Base-by-base conservation (phyloP, 64 coral and sea anemone genomes). In the Montipora foliosa region DNA sequence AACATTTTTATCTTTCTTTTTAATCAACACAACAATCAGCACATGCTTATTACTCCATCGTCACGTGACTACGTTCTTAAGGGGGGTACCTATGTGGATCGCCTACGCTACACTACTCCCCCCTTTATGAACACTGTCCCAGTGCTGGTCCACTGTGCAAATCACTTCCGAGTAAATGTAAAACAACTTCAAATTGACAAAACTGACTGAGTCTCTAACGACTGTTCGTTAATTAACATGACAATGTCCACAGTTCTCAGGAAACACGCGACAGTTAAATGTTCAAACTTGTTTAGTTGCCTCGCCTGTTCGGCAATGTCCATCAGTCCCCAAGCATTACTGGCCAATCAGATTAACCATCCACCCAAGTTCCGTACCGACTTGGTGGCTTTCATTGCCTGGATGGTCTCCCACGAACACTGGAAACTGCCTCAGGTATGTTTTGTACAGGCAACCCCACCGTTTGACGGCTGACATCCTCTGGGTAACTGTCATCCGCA, bases 201-300 rank as follows among this genome's bases (percentile, higher is more conserved):
- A 73, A 73, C 69, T 24, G 69, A 73, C 69, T 17, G 25, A 73
- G 48, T 79, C 48, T 20, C 17, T 79, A 79, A 79, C 77, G 29
- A 29, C 29, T 29, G 1, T 29, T 29, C 29, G 29, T 29, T 29
- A 29, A 29, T 29, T 29, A 29, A 29, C 29, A 29, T 29, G 29
- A 29, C 29, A 29, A 29, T 29, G 29, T 29, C 29, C 29, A 29
- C 29, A 29, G 29, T 29, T 29, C 29, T 29, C 29, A 29, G 29
- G 29, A 29, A 29, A 29, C 29, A 29, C 29, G 29, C 29, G 29
- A 29, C 29, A 29, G 29, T 29, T 29, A 29, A 29, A 29, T 29
- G 29, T 29, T 29, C 29, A 29, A 29, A 29, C 29, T 29, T 29
- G 29, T 29, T 29, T 29, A 29, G 29, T 29, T 29, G 29, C 29